These are phyloP conservation scores for Labeo calbasu DNA, from an alignment of 2,797 vertebrate genomes.

Conservation along the genomic window DNA sequence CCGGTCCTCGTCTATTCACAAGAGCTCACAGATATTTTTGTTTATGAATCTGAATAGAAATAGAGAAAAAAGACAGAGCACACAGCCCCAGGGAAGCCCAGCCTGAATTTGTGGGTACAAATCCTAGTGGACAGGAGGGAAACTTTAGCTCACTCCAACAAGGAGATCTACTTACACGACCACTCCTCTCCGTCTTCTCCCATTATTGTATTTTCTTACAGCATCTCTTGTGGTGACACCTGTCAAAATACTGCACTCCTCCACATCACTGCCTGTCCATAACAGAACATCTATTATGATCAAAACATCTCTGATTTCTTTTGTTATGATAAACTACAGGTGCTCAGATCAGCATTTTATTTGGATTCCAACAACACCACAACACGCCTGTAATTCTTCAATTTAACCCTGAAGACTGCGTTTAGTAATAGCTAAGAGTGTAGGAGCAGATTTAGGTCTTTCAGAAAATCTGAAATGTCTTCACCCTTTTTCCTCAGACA, in stretches of 20 bases:
- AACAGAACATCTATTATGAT: background rate
- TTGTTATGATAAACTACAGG: slow-evolving; percentile 1
- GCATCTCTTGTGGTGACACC: slow-evolving; percentile 31
- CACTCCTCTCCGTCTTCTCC: background rate
- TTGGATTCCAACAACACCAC: background rate
- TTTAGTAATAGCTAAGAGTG: background rate
- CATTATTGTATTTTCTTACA: background rate
- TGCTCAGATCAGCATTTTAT: background rate
- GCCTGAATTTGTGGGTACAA: slow-evolving; percentile 16
- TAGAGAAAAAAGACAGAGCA: background rate
- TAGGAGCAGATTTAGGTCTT: background rate
- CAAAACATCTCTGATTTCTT: background rate
- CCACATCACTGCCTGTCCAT: slow-evolving; percentile 16
- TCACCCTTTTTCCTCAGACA: background rate
- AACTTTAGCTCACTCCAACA: background rate
- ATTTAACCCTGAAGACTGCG: slow-evolving; percentile 11
- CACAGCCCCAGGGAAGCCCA: slow-evolving; percentile 39
- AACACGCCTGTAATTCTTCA: background rate
- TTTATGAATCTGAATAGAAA: slow-evolving; percentile 57
- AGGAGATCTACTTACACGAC: background rate
- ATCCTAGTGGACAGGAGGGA: slow-evolving; percentile 10
- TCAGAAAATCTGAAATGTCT: background rate
- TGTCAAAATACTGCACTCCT: slow-evolving; percentile 27
- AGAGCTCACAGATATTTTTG: slow-evolving; percentile 65
- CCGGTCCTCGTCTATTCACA: slow-evolving; percentile 53